Conservation (phyloP, 1,140 invertebrate species). For the Apolygus lucorum region DNA sequence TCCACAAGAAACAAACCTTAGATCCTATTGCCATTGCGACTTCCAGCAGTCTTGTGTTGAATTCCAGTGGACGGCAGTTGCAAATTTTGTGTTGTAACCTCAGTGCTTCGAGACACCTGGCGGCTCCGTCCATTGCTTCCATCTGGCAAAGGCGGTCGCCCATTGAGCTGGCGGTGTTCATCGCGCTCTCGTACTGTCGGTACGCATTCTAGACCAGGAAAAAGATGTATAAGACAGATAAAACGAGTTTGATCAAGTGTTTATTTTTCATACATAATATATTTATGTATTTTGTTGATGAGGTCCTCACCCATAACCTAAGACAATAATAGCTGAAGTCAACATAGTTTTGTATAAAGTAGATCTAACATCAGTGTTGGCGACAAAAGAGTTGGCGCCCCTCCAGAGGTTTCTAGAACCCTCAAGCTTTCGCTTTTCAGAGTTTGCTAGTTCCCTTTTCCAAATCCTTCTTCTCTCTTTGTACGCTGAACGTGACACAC, state of each 20-base stretch:
- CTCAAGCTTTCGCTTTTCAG: too few relatives aligned
- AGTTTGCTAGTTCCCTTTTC: too few relatives aligned
- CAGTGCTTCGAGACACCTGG: conserved; percentile 64
- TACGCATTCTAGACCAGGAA: conserved; percentile 50
- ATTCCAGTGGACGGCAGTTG: conserved; percentile 71
- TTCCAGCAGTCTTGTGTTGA: conserved; percentile 68
- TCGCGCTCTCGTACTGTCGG: conserved; percentile 70
- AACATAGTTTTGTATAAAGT: too few relatives aligned
- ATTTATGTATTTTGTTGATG: too few relatives aligned
- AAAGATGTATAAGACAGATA: too few relatives aligned
- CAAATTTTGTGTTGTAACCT: conserved; percentile 71
- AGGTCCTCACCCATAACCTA: not conserved
- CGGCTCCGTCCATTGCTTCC: conserved; percentile 78
- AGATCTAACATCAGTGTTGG: too few relatives aligned
- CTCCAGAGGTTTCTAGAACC: too few relatives aligned
- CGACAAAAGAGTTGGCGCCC: too few relatives aligned
- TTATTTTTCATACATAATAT: not conserved
- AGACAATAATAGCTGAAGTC: too few relatives aligned
- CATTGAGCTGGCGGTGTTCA: conserved; percentile 66
- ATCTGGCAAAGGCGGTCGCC: conserved; percentile 73
- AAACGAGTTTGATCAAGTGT: not conserved
- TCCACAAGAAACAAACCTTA: conserved; percentile 55
- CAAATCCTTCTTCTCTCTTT: too few relatives aligned
- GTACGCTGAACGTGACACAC: too few relatives aligned
- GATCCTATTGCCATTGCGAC: conserved; percentile 70